Base-by-base conservation (phyloP, 2,888 invertebrate species). In the Temnothorax ravouxi region DNA sequence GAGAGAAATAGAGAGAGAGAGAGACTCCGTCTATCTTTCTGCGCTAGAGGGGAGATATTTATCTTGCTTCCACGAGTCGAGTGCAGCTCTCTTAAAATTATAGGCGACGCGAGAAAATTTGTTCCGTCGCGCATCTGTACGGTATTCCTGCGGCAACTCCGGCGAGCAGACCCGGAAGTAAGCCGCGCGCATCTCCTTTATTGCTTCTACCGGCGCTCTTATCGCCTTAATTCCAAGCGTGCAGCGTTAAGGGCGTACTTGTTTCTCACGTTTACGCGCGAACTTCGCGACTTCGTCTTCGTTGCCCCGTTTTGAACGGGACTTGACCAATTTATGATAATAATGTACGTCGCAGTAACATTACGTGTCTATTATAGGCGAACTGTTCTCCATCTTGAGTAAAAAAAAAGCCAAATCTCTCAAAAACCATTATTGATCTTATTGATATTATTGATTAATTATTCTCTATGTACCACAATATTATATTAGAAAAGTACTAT, bases 41-140 rank as follows among this genome's bases (percentile, higher is more conserved):
- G 34, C 50, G 69, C 11, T 25, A 52, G 81, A 61, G 59, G 62
- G 21, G 34, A 62, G 84, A 86, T 88, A 86, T 88, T 86, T 88
- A 89, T 89, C 86, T 87, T 82, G 83, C 83, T 88, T 85, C 61
- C 85, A 69, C 67, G 72, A 72, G 83, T 80, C 34, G 69, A 18
- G 74, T 61, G 82, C 75, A 71, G 76, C 84, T 44, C 80, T 74
- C 56, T 80, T 82, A 67, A 84, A 89, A 86, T 89, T 87, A 86
- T 88, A 82, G 83, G 67, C 81, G 66, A 77, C 82, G 85, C 85
- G 86, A 85, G 88, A 77, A 88, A 88, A 89, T 89, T 89, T 86
- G 83, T 85, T 88, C 88, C 54, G 71, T 34, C 81, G 71, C 81
- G 80, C 81, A 64, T 81, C 84, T 77, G 81, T 75, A 64, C 67